A percentile compares a stretch with the other conserved stretches of the same genome.
phyloP scores from a whole-genome alignment of 2,888 invertebrate species.

The Ormyrus nitidulus region DNA sequence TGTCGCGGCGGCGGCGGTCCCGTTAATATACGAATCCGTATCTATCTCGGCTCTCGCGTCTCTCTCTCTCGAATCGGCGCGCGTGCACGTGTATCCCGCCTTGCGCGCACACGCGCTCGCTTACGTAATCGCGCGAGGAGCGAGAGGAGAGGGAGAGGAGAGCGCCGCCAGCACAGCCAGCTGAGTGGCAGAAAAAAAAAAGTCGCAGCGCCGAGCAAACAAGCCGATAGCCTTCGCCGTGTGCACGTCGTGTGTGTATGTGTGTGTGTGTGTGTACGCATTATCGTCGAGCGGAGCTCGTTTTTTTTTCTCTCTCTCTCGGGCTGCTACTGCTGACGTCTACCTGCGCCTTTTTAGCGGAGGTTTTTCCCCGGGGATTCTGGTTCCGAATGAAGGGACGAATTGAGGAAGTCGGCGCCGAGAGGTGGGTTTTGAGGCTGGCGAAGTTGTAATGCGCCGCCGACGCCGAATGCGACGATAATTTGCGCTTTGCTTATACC shows the following conservation, averaged over 20 bases:
- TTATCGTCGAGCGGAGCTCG: not conserved
- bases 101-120: not conserved
- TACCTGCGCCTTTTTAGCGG: no score
- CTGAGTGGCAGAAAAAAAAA: not conserved
- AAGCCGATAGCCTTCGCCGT: conserved; percentile 15
- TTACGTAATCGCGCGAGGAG: conserved; percentile 12
- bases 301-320: not conserved
- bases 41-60: not conserved
- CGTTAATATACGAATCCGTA: conserved; percentile 20
- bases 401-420: not conserved
- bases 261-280: not conserved
- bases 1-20: not conserved
- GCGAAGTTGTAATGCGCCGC: no score
- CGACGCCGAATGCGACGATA: no score
- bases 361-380: no score
- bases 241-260: not conserved
- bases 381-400: not conserved
- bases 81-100: conserved; percentile 14
- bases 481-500: no score
- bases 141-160: not conserved
- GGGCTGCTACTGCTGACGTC: not conserved
- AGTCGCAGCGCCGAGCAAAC: conserved; percentile 30
- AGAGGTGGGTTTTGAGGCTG: not conserved
- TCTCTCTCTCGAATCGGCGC: no score
- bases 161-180: no score